Conservation (phyloP, 2,888 invertebrate genomes). For the Aleiodes leptofemur region DNA sequence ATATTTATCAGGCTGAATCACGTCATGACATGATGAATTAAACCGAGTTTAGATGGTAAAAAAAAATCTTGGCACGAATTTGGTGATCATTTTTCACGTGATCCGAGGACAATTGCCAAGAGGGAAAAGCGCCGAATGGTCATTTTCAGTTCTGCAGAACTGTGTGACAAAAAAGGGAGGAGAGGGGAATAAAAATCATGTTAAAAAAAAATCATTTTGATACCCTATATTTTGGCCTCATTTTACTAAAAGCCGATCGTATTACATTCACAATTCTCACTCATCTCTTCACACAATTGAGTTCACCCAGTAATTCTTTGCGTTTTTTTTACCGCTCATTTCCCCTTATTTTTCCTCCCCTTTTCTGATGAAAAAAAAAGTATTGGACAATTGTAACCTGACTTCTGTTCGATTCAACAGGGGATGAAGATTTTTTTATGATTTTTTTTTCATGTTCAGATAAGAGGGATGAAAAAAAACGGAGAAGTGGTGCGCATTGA, state of each 20-base stretch:
- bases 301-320: constrained; percentile 46
- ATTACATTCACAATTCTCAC: constrained; percentile 65
- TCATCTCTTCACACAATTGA: constrained; percentile 45
- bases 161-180: background rate
- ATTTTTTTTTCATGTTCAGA: constrained; percentile 17
- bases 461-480: constrained; percentile 7
- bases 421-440: constrained; percentile 47
- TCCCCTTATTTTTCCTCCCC: constrained; percentile 36
- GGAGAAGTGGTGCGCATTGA: constrained; percentile 47
- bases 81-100: constrained; percentile 50
- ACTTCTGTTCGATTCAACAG: constrained; percentile 54
- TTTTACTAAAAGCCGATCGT: constrained; percentile 74
- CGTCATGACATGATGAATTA: background rate
- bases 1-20: background rate
- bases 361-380: constrained; percentile 37
- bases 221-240: constrained; percentile 72
- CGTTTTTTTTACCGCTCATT: constrained; percentile 47
- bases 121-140: constrained; percentile 60
- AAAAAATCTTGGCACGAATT: constrained; percentile 23
- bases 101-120: constrained; percentile 43
- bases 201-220: constrained; percentile 54
- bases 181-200: constrained; percentile 19
- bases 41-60: background rate
- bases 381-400: constrained; percentile 59
- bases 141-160: constrained; percentile 60